phyloP scores from a whole-genome alignment of 2,888 invertebrate species.

The Chrysomela aeneicollis region DNA sequence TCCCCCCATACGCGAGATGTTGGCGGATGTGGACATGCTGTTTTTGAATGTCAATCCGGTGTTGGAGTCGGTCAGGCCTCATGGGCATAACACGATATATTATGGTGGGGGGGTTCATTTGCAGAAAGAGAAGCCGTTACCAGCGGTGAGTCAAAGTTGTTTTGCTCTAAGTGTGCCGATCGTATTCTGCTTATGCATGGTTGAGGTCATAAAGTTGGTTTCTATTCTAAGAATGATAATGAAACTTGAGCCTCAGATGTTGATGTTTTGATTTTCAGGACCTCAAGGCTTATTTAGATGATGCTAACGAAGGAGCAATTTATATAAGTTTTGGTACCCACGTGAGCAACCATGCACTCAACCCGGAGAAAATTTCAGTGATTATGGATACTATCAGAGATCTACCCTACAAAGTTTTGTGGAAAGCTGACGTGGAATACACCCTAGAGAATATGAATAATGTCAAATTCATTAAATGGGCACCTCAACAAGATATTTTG shows the following conservation, averaged over 20 bases:
- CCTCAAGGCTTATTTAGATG: slow-evolving; percentile 53
- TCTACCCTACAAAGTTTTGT: slow-evolving; percentile 56
- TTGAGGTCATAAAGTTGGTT: no score
- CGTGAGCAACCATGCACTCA: slow-evolving; percentile 52
- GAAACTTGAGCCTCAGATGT: no score
- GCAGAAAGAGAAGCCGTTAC: slow-evolving; percentile 38
- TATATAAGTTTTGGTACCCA: slow-evolving; percentile 60
- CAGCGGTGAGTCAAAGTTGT: slow-evolving; percentile 42
- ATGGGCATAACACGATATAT: slow-evolving; percentile 48
- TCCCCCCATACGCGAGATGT: slow-evolving; percentile 43
- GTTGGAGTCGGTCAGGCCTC: slow-evolving; percentile 46
- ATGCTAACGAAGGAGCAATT: slow-evolving; percentile 54
- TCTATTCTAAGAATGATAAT: no score
- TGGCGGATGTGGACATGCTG: slow-evolving; percentile 47
- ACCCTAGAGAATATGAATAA: slow-evolving; percentile 51
- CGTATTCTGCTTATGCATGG: neutral
- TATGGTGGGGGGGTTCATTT: slow-evolving; percentile 50
- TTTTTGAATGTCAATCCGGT: slow-evolving; percentile 53
- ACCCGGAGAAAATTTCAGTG: slow-evolving; percentile 47
- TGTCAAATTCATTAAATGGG: slow-evolving; percentile 56
- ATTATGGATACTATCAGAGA: slow-evolving; percentile 55
- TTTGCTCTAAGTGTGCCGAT: no score
- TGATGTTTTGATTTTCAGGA: slow-evolving; percentile 44
- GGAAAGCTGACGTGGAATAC: slow-evolving; percentile 58
- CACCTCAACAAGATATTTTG: slow-evolving; percentile 56